Evolutionary conservation across 2,113 vertebrate species (phyloP).

Genomic region (Oryzias javanicus): DNA sequence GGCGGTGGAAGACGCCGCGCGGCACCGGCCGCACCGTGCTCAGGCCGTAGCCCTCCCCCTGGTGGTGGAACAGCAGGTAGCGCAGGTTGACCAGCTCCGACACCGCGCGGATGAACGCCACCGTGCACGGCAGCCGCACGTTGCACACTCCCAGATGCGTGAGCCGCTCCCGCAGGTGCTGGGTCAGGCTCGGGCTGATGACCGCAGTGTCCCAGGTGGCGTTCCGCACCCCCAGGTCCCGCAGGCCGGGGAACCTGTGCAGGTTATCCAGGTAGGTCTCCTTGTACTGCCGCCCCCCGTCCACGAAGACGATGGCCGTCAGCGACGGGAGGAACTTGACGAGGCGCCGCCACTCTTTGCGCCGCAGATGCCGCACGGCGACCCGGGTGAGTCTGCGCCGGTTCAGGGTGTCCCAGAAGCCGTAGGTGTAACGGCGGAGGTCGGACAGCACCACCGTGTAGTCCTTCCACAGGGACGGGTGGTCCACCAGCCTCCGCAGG

Average conservation of each 20-base stretch:
- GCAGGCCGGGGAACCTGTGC: conserved; percentile 25
- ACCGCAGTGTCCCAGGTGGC: conserved; percentile 49
- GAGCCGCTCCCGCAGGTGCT: conserved; percentile 37
- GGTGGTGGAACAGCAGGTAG: conserved; percentile 62
- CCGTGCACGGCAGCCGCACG: conserved; percentile 48
- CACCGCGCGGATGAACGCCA: conserved; percentile 35
- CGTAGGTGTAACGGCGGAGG: conserved; percentile 63
- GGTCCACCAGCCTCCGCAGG: conserved; percentile 48
- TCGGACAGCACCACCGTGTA: conserved; percentile 49
- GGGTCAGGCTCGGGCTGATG: conserved; percentile 23
- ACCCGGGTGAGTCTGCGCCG: conserved; percentile 50
- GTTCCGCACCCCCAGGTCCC: conserved; percentile 53
- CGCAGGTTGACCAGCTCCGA: conserved; percentile 49
- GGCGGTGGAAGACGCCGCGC: conserved; percentile 37
- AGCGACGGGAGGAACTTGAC: conserved; percentile 56
- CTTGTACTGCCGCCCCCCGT: conserved; percentile 55
- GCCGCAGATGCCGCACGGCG: conserved; percentile 55
- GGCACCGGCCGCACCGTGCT: conserved; percentile 60
- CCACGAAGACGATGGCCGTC: conserved; percentile 55
- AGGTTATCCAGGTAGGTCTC: conserved; percentile 57
- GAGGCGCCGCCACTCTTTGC: conserved; percentile 65
- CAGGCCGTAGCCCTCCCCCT: conserved; percentile 55
- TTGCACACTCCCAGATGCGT: conserved; percentile 66
- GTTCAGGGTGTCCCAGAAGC: conserved; percentile 59
- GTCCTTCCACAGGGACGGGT: conserved; percentile 52